Conservation (phyloP, 2,113 vertebrate species). For the Scytalopus superciliaris region DNA sequence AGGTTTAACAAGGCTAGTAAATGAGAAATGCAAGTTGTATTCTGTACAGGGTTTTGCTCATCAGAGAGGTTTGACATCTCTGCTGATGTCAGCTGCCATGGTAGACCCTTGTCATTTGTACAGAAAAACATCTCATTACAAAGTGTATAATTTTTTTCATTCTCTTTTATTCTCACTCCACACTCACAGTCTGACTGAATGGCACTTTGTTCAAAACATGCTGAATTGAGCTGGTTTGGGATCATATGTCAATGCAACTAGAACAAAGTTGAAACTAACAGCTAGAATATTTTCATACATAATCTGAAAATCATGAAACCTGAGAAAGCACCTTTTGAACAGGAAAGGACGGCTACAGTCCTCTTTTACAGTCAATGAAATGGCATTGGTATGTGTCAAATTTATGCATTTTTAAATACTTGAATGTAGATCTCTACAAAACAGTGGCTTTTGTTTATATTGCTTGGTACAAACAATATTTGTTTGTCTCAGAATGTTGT, state of each 20-base stretch:
- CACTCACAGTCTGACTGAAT: neutral
- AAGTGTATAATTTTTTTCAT: neutral
- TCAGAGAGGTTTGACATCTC: conserved; percentile 7
- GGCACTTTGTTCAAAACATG: neutral
- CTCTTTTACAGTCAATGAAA: neutral
- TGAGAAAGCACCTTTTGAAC: neutral
- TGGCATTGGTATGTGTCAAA: neutral
- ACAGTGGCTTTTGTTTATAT: neutral
- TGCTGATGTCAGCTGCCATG: conserved; percentile 19
- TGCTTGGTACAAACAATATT: neutral
- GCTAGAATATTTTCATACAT: conserved; percentile 2
- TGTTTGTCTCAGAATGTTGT: neutral
- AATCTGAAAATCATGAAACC: neutral
- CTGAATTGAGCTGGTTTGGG: neutral
- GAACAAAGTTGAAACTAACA: neutral
- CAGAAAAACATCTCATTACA: neutral
- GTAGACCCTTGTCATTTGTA: neutral
- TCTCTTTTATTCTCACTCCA: neutral
- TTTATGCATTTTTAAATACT: neutral
- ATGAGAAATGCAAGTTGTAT: neutral
- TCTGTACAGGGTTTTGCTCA: neutral
- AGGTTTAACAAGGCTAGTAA: neutral
- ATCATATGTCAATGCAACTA: neutral
- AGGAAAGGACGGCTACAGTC: neutral
- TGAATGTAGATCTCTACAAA: neutral